These are phyloP conservation scores for Pissodes strobi DNA, from an alignment of 1,140 invertebrate species.

Conservation along the genomic window DNA sequence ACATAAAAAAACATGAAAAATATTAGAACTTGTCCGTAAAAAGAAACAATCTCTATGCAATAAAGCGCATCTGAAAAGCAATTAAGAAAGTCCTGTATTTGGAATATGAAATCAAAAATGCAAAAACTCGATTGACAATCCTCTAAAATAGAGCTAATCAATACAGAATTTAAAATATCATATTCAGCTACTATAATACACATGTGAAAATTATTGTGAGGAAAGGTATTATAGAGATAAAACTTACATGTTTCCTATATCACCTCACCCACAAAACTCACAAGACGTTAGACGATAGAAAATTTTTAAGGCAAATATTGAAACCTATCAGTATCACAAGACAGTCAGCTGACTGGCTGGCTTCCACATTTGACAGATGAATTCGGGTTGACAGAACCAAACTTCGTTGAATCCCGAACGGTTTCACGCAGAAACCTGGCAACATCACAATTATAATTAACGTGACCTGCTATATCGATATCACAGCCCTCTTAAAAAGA, in stretches of 20 bases:
- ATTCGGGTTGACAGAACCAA: background rate
- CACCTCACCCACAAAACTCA: slow-evolving; percentile 47
- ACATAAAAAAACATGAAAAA: slow-evolving; percentile 23
- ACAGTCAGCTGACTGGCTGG: slow-evolving; percentile 48
- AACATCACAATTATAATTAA: no score
- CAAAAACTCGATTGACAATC: slow-evolving; percentile 4
- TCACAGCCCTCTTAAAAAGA: no score
- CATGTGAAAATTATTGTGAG: no score
- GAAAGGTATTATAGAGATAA: slow-evolving; percentile 3
- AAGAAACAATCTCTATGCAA: no score
- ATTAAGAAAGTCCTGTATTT: no score
- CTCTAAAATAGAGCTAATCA: slow-evolving; percentile 2
- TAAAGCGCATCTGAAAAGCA: no score
- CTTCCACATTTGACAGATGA: slow-evolving; percentile 21
- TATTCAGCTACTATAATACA: no score
- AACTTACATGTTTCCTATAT: slow-evolving; percentile 40
- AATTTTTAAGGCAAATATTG: slow-evolving; percentile 4
- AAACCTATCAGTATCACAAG: slow-evolving; percentile 41
- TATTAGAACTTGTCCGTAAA: background rate
- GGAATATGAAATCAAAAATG: no score
- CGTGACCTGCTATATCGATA: no score
- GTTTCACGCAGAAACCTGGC: no score
- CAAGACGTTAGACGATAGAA: slow-evolving; percentile 33
- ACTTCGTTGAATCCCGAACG: no score
- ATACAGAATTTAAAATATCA: no score